These are phyloP conservation scores for Rhinolophus sinicus DNA, from an alignment of 2,113 vertebrate species.

Conservation along the genomic window DNA sequence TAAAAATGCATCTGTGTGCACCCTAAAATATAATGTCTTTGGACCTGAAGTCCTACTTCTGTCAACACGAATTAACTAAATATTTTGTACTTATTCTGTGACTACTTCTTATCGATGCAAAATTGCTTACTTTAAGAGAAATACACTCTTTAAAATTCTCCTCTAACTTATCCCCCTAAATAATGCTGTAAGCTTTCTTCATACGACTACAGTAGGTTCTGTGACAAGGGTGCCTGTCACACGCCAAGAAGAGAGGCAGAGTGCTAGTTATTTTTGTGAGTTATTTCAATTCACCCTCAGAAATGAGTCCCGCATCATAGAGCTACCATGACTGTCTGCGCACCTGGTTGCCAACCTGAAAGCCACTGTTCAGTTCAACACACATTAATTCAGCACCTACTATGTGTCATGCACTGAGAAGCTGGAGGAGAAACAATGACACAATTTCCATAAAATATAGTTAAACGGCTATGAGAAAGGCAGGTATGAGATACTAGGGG, in stretches of 20 bases:
- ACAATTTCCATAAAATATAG: not conserved
- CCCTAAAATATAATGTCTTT: not conserved
- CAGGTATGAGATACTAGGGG: not conserved
- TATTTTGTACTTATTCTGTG: not conserved
- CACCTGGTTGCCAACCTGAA: not conserved
- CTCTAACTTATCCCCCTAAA: not conserved
- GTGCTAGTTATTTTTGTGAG: not conserved
- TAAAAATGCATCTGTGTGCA: not conserved
- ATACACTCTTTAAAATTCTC: not conserved
- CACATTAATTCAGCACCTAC: not conserved
- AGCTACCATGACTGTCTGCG: not conserved
- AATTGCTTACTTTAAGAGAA: not conserved
- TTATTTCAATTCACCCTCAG: not conserved
- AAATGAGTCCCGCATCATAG: not conserved
- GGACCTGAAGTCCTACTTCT: conserved; percentile 10
- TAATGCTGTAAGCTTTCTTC: not conserved
- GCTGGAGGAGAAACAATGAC: not conserved
- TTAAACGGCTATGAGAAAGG: not conserved
- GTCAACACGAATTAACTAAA: conserved; percentile 26
- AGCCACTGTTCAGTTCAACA: rapidly evolving
- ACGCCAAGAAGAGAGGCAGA: not conserved
- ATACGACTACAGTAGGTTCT: not conserved
- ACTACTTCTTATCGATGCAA: not conserved
- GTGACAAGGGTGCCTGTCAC: not conserved
- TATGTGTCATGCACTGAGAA: not conserved